Conservation (phyloP, 2,113 vertebrate genomes). For the Rhodinocichla rosea region DNA sequence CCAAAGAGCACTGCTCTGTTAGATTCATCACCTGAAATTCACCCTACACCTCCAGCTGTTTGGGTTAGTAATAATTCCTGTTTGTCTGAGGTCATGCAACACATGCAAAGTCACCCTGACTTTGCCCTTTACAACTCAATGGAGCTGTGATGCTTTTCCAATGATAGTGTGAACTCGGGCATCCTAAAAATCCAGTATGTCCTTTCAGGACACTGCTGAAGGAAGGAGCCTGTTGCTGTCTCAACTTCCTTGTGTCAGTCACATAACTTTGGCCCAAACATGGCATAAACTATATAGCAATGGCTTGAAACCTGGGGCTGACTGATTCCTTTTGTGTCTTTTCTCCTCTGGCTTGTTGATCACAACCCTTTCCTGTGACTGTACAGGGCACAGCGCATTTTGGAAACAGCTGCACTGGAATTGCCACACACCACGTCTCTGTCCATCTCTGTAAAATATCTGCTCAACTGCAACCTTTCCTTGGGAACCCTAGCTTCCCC, state of each 20-base stretch:
- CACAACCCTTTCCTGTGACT: neutral
- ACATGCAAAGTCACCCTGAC: neutral
- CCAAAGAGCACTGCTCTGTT: neutral
- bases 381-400: neutral
- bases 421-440: neutral
- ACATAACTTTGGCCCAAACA: neutral
- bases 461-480: neutral
- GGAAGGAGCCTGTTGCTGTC: neutral
- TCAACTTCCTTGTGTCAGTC: neutral
- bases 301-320: neutral
- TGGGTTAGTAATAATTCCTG: neutral
- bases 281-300: neutral
- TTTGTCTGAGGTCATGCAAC: neutral
- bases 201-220: neutral
- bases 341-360: neutral
- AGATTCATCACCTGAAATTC: neutral
- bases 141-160: neutral
- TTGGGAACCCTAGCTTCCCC: neutral
- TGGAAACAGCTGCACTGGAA: neutral
- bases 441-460: neutral
- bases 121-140: neutral
- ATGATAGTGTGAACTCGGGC: neutral
- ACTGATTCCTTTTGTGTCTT: neutral
- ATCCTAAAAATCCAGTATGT: neutral
- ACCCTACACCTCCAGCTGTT: neutral